Base-by-base conservation (phyloP, 2,888 invertebrate species). In the Embidobia sp. region DNA sequence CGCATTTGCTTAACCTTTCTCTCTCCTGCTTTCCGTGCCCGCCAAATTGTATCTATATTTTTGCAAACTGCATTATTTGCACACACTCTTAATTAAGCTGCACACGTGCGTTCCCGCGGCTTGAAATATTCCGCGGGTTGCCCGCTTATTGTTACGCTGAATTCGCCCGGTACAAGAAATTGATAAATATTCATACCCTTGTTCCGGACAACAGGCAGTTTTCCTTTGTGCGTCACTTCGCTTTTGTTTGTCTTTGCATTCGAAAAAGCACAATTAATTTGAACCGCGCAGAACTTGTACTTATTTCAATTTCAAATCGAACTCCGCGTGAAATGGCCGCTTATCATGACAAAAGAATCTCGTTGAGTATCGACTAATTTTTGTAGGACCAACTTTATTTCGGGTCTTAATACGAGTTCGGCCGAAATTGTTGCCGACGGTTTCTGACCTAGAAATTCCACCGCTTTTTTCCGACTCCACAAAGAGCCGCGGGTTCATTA, bases 1-100 rank as follows among this genome's bases (percentile, higher is more conserved):
- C 64, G 57, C 67, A 63, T 57, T 73, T 57, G 33, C 31, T 67
- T 64, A 70, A 69, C 76, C 69, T 76, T 64, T 76, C 76, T 31
- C 19, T 40, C 33, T n/a, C 4, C 10, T 27, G 26, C 19, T 10
- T n/a, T n/a, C n/a, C n/a, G n/a, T n/a, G n/a, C n/a, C 18, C 69
- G 22, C 26, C 44, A 49, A 55, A 55, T 49, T 63, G 46, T 59
- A n/a, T 42, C 64, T 48, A 57, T 49, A 57, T 48, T 64, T 61
- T 73, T 73, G 73, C 64, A 73, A 55, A 73, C 48, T 64, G 33
- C 63, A 37, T 63, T 72, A 57, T 63, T 66, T 66, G 51, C 66
- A 64, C 64, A 57, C 27, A 31, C 15, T 27, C 44, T 73, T 73
- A 64, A 73, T 73, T 73, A 48, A 64, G 31, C 10, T 57, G 55